A percentile compares a stretch with the other conserved stretches of the same genome.
These are phyloP conservation scores for Cottoperca gobio DNA, from an alignment of 2,797 vertebrate species.

Conservation along the genomic window DNA sequence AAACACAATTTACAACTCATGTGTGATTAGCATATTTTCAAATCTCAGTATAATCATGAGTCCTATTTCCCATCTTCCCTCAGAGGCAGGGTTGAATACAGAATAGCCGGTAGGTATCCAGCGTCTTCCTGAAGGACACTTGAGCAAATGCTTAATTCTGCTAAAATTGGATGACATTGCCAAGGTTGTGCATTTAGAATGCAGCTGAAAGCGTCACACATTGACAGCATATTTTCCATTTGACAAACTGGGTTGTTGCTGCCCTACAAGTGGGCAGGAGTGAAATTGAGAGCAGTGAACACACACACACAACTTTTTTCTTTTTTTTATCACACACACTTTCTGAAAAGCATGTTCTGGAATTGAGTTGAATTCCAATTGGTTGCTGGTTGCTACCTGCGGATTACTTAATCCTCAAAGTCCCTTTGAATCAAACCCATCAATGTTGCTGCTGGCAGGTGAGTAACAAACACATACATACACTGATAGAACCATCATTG, in stretches of 20 bases:
- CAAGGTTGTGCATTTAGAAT: neutral
- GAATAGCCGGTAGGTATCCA: neutral
- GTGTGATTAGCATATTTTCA: neutral
- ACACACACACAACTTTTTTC: neutral
- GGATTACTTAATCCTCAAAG: constrained; percentile 70
- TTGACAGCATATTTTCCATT: neutral
- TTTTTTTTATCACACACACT: constrained; percentile 15
- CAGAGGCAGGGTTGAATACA: neutral
- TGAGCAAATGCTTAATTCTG: no score
- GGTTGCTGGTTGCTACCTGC: constrained; percentile 63
- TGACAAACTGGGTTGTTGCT: neutral
- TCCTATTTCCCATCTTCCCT: neutral
- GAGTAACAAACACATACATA: neutral
- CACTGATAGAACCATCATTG: constrained; percentile 54
- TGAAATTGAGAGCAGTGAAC: constrained; percentile 14
- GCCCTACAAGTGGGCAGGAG: constrained; percentile 8
- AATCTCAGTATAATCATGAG: neutral
- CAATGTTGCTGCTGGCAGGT: constrained; percentile 64
- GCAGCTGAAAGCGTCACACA: neutral
- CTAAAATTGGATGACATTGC: neutral
- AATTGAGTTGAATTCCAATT: constrained; percentile 36
- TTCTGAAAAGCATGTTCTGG: constrained; percentile 7
- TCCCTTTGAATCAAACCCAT: constrained; percentile 79
- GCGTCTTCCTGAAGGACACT: neutral
- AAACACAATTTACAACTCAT: neutral